Base-by-base conservation (phyloP, 2,888 invertebrate genomes). In the Orchestes rusci region DNA sequence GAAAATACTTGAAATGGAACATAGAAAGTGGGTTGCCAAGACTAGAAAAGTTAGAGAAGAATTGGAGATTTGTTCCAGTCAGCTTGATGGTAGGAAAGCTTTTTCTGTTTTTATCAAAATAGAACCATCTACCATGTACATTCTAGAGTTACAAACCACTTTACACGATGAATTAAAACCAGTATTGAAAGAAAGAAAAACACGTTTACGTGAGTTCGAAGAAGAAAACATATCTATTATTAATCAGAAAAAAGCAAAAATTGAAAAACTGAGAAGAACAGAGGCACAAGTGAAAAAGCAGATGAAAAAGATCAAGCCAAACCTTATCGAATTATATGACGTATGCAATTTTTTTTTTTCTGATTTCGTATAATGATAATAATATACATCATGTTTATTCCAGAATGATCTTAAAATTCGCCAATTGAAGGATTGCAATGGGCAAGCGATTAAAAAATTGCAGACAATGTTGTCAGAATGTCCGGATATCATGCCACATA, bases 401-500 rank as follows among this genome's bases (percentile, higher is more conserved):
- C 54, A 77, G 75, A 70, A 69, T 56, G 79, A 81, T 50, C 67
- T 80, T 17, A 69, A 70, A 36, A 63, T 76, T 7, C 70, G 74
- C 13, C 77, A 78, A 54, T 55, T 79, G n/a, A 73, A 73, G 58
- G 75, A 77, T 47, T 70, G 73, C 12, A 82, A 80, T 57, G 68
- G 69, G 16, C 65, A 68, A 34, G 73, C 71, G 1, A 59, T 80
- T 2, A 75, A 78, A 54, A 69, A 74, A 34, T 59, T 82, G 8
- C 64, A 71, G 1, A 77, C 78, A 57, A 67, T 79, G 51, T 64
- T 67, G 1, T 61, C 44, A 3, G 42, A 52, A 3, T 56, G 58
- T 40, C 49, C 56, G 15, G 66, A 66, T 38, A 54, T 62, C 37
- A 51, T 54, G 10, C 62, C 65, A 4, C 39, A 57, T 13, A 56